Evolutionary conservation across 2,113 vertebrate genomes (phyloP), one percentile per base, ranked within the genome.

Genomic region (Vombatus ursinus): DNA sequence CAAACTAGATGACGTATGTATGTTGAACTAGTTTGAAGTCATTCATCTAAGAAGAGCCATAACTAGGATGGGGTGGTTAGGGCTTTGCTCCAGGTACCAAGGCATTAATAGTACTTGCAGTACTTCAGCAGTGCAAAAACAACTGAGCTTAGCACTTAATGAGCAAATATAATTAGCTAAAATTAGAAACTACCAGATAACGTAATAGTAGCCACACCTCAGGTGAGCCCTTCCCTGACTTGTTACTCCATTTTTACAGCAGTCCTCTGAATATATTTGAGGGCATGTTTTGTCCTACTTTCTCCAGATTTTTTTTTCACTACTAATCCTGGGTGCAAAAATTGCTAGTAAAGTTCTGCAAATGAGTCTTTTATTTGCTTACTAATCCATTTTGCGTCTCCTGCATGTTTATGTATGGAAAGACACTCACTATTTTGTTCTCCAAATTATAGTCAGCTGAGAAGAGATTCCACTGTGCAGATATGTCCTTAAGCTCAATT

Each of bases 361-460:
- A 3, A 89, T 25, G n/a, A 93, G 92, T 50, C 49, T 97, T 96
- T 94, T 95, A 68, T 96, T 97, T 97, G 92, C 44, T 94, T 44
- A 61, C 54, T 97, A 90, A 93, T 94, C 95, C 95, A 57, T 94
- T 96, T 28, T 49, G 52, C 31, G 8, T 51, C 90, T 94, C 22
- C 68, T 96, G 89, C 92, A 95, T 51, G 93, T 48, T 44, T 94
- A 10, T 90, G 48, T 25, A 23, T 8, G 0, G 0, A 10, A 52
- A 90, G 19, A 52, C 52, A 94, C 10, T 95, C 52, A 95, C 91
- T 26, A 95, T 61, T 93, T 25, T 94, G 84, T 93, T 92, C 95
- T 97, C 53, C 95, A 91, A 89, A 94, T 95, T 97, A 52, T 90
- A 97, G 94, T 23, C 92, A 37, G 95, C 77, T 92, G n/a, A 93